Evolutionary conservation across 2,888 invertebrate species (phyloP).

Genomic region (Xylota sylvarum): DNA sequence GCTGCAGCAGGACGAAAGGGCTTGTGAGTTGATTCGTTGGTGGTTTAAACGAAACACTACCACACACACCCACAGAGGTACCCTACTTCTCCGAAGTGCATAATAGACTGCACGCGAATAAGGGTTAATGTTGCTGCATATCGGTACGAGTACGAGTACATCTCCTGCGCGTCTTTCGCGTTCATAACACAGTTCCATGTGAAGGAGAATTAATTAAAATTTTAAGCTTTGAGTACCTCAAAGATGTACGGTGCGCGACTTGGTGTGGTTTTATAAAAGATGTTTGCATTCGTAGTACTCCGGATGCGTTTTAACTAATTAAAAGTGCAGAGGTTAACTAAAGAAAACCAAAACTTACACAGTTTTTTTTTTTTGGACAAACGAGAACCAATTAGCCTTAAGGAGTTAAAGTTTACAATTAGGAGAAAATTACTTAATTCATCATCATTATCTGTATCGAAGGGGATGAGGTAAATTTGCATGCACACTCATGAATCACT

Average conservation of each 20-base stretch:
- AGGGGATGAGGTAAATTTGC: too few relatives aligned
- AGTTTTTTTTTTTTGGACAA: background rate
- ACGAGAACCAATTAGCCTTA: background rate
- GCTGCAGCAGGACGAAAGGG: background rate
- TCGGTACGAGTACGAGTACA: too few relatives aligned
- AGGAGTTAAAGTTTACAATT: too few relatives aligned
- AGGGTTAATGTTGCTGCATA: conserved; percentile 25
- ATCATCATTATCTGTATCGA: too few relatives aligned
- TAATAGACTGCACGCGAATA: conserved; percentile 56
- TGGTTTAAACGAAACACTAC: conserved; percentile 16
- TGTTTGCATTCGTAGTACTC: conserved; percentile 41
- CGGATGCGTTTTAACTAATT: conserved; percentile 56
- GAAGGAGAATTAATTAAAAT: conserved; percentile 71
- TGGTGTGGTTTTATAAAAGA: conserved; percentile 53
- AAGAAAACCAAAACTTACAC: background rate
- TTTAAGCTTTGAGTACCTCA: conserved; percentile 67
- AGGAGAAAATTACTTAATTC: too few relatives aligned
- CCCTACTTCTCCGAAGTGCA: conserved; percentile 30
- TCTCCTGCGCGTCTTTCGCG: conserved; percentile 5
- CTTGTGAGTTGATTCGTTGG: background rate
- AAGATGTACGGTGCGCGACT: conserved; percentile 29
- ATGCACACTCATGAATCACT: too few relatives aligned
- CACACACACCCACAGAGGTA: conserved; percentile 5
- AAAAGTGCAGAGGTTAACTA: conserved; percentile 15
- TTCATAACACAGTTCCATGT: conserved; percentile 28